phyloP scores from a whole-genome alignment of 2,113 vertebrate species.

The Apaloderma vittatum region DNA sequence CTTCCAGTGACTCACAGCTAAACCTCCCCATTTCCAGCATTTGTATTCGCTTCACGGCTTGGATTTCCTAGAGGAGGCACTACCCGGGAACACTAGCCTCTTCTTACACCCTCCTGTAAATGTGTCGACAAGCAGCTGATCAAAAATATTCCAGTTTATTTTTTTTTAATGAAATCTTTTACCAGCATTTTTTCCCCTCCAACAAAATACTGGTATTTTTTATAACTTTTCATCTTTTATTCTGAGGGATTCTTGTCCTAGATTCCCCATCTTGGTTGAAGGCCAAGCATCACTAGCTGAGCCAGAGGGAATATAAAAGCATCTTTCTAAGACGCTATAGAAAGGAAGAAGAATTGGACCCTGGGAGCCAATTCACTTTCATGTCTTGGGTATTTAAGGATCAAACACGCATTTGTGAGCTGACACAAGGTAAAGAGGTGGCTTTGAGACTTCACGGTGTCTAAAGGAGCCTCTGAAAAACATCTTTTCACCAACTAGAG shows the following conservation, averaged over 20 bases:
- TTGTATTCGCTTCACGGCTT: not conserved
- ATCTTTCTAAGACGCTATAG: conserved; percentile 51
- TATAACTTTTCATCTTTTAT: conserved; percentile 38
- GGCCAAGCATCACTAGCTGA: conserved; percentile 56
- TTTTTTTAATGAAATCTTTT: not conserved
- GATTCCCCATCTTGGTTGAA: conserved; percentile 56
- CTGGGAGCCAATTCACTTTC: conserved; percentile 48
- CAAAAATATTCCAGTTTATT: conserved; percentile 8
- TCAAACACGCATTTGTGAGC: conserved; percentile 28
- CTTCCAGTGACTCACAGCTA: conserved; percentile 12
- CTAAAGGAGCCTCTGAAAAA: conserved; percentile 18
- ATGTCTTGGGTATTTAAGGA: conserved; percentile 57
- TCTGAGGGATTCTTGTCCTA: conserved; percentile 57
- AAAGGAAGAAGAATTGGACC: conserved; percentile 60
- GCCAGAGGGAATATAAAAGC: conserved; percentile 60
- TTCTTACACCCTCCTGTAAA: not conserved
- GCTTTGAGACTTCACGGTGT: not conserved
- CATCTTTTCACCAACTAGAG: not conserved
- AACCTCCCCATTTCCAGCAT: conserved; percentile 17
- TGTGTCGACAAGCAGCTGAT: not conserved
- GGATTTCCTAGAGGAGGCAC: conserved; percentile 13
- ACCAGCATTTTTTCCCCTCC: not conserved
- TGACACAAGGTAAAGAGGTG: conserved; percentile 51
- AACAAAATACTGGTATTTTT: not conserved
- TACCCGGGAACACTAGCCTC: not conserved